These are phyloP conservation scores for Seladonia tumulorum DNA, from an alignment of 2,888 invertebrate species.

Conservation along the genomic window DNA sequence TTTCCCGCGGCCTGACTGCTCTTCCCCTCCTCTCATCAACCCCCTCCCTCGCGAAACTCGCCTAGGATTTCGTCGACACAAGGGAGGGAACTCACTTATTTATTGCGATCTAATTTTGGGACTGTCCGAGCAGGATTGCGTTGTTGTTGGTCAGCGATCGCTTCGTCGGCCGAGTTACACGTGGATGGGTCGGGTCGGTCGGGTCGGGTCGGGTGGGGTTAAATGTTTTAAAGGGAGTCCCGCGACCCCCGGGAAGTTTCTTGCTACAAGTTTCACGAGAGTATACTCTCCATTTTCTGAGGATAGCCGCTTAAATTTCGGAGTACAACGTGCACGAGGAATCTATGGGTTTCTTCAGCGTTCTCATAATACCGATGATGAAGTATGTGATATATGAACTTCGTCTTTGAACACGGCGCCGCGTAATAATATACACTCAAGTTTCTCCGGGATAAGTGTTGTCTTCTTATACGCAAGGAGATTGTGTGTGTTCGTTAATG, in stretches of 20 bases:
- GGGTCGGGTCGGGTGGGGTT: background rate
- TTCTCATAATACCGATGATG: background rate
- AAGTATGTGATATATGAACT: background rate
- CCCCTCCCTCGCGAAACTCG: slow-evolving; percentile 21
- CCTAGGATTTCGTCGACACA: slow-evolving; percentile 25
- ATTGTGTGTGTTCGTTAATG: background rate
- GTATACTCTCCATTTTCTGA: background rate
- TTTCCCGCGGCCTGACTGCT: slow-evolving; percentile 61
- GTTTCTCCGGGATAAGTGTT: background rate
- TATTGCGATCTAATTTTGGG: slow-evolving; percentile 74
- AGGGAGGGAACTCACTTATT: slow-evolving; percentile 65
- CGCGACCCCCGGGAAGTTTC: slow-evolving; percentile 1
- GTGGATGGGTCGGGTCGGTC: background rate
- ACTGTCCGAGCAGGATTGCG: background rate
- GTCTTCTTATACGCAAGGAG: background rate
- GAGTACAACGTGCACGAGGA: background rate
- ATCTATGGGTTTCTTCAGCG: background rate
- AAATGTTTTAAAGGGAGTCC: slow-evolving; percentile 6
- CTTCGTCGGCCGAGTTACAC: background rate
- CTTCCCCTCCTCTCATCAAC: slow-evolving; percentile 17
- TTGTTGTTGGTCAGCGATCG: slow-evolving; percentile 11
- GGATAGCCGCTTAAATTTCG: background rate
- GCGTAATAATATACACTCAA: background rate
- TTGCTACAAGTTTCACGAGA: slow-evolving; percentile 3
- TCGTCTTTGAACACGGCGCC: background rate